Conservation (phyloP, 1,140 invertebrate species). For the Melipona quadrifasciata region DNA sequence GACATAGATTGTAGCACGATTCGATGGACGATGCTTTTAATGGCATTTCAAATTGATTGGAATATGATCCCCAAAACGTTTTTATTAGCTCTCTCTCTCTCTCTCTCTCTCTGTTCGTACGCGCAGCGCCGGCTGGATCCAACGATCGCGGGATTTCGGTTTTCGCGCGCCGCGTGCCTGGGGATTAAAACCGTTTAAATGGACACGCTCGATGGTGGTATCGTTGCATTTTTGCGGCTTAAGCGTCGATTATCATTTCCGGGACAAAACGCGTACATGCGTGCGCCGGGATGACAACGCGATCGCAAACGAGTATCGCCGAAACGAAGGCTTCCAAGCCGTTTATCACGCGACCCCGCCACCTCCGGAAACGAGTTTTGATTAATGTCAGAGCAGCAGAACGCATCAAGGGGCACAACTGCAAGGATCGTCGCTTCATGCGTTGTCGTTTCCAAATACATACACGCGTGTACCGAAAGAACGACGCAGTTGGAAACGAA, state of each 20-base stretch:
- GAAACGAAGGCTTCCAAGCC: neutral
- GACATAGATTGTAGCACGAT: neutral
- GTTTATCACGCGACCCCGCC: neutral
- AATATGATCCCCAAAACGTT: conserved; percentile 1
- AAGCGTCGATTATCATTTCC: conserved; percentile 5
- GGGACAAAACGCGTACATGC: conserved; percentile 3
- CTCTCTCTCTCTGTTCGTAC: neutral
- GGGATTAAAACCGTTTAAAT: conserved; percentile 2
- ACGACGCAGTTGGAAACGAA: too few relatives aligned
- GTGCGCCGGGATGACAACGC: neutral
- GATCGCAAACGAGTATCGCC: neutral
- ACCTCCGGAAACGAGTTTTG: too few relatives aligned
- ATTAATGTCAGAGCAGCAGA: neutral
- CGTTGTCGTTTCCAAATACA: too few relatives aligned
- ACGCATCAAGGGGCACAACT: too few relatives aligned
- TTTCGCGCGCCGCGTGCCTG: neutral
- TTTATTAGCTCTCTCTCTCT: neutral
- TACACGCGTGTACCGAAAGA: too few relatives aligned
- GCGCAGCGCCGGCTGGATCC: neutral
- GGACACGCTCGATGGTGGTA: conserved; percentile 1
- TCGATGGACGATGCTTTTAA: neutral
- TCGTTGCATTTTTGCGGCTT: conserved; percentile 9
- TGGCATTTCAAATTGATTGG: conserved; percentile 13
- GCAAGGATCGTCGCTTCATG: too few relatives aligned
- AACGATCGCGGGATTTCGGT: neutral